phyloP scores from a whole-genome alignment of 2,113 vertebrate genomes.

The Sporophila hypoxantha region DNA sequence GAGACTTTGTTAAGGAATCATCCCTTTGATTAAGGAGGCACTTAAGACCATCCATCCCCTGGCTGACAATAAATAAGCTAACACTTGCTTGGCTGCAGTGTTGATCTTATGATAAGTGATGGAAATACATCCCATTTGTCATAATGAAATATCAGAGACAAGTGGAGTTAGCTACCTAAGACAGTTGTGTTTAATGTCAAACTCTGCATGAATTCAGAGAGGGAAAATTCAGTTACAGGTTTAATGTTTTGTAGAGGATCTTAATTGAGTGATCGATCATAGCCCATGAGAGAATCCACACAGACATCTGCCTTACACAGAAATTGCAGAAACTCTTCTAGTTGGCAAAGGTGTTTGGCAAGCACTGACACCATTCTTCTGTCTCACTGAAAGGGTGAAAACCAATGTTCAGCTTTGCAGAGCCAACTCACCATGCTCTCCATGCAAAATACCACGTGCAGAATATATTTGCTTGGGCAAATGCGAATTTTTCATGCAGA shows the following conservation, averaged over 20 bases:
- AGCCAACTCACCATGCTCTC: neutral
- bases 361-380: neutral
- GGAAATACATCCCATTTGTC: constrained; percentile 32
- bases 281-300: neutral
- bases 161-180: constrained; percentile 25
- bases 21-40: neutral
- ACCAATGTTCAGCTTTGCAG: neutral
- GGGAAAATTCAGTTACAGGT: neutral
- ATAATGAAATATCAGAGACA: constrained; percentile 7
- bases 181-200: neutral
- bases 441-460: fast-evolving
- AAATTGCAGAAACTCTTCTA: neutral
- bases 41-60: constrained; percentile 16
- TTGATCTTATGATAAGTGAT: constrained; percentile 42
- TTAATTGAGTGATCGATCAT: neutral
- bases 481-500: neutral
- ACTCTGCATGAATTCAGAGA: neutral
- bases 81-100: constrained; percentile 13
- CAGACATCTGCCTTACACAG: neutral
- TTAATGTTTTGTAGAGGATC: neutral
- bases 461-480: neutral
- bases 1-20: neutral
- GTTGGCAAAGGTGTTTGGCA: neutral
- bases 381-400: neutral
- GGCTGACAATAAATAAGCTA: constrained; percentile 46